Conservation (phyloP, 1,140 invertebrate species). For the Drosophila sucinea region DNA sequence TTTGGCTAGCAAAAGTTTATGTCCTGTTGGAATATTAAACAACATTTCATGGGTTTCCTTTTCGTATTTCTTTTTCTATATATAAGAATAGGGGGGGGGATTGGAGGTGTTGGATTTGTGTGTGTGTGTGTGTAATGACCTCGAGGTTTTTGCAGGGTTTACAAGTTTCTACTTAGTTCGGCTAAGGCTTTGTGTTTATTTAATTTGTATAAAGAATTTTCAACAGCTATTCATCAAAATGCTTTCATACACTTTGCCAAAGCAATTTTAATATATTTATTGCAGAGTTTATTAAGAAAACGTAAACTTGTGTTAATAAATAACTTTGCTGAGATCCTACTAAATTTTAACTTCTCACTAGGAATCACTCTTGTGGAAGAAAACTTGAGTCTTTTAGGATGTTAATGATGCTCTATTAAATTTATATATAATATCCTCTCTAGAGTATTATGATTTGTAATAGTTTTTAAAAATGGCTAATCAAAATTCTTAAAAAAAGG, state of each 20-base stretch:
- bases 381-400: too few species aligned
- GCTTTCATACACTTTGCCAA: conserved; percentile 5
- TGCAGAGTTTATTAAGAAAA: too few species aligned
- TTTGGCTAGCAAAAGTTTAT: conserved; percentile 19
- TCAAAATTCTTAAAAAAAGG: too few species aligned
- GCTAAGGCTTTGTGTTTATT: conserved; percentile 18
- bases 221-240: conserved; percentile 39
- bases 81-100: background rate
- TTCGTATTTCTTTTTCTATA: conserved; percentile 3
- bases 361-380: too few species aligned
- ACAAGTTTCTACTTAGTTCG: conserved; percentile 29
- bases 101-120: background rate
- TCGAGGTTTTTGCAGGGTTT: conserved; percentile 33
- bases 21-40: conserved; percentile 7
- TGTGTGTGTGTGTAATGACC: conserved; percentile 22
- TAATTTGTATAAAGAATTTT: conserved; percentile 33
- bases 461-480: too few species aligned
- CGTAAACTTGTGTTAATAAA: too few species aligned
- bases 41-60: conserved; percentile 41
- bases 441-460: too few species aligned
- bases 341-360: too few species aligned
- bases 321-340: too few species aligned
- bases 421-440: too few species aligned
- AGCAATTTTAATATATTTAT: background rate
- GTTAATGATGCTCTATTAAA: too few species aligned